A percentile compares a stretch with the other conserved stretches of the same genome.
These are phyloP conservation scores for Neodon shergylaensis DNA, from an alignment of 2,113 vertebrate genomes.

Conservation along the genomic window DNA sequence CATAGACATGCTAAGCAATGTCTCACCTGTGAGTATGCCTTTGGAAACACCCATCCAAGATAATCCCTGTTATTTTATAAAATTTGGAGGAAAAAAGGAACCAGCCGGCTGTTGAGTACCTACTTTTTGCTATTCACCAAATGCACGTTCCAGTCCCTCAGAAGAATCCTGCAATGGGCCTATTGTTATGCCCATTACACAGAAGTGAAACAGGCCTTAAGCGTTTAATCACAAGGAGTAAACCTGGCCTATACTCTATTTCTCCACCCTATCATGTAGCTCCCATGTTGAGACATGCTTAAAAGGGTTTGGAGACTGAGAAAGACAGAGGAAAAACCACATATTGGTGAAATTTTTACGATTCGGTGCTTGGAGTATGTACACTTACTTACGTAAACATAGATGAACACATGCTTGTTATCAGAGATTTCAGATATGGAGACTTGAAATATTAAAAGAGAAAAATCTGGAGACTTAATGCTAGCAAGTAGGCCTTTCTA, in stretches of 20 bases:
- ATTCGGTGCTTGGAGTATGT: slow-evolving; percentile 9
- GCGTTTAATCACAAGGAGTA: not conserved
- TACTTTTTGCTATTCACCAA: not conserved
- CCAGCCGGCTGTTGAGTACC: not conserved
- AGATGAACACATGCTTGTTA: not conserved
- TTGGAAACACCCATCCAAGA: not conserved
- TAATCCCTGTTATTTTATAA: not conserved
- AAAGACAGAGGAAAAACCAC: not conserved
- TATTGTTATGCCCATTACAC: not conserved
- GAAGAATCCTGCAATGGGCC: not conserved
- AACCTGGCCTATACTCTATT: not conserved
- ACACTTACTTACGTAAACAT: not conserved
- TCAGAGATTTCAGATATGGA: slow-evolving; percentile 42
- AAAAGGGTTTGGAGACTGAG: not conserved
- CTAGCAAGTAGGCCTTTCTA: slow-evolving; percentile 40
- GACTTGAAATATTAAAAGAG: slow-evolving; percentile 51
- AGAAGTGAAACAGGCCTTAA: slow-evolving; percentile 5
- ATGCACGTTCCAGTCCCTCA: not conserved
- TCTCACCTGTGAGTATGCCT: not conserved
- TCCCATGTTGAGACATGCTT: not conserved
- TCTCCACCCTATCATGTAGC: not conserved
- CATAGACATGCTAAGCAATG: not conserved
- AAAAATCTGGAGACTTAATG: slow-evolving; percentile 50
- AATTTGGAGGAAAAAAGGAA: not conserved
- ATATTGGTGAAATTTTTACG: not conserved